Evolutionary conservation across 2,797 vertebrate species (phyloP).

Genomic region (Rhyacichthys aspro): DNA sequence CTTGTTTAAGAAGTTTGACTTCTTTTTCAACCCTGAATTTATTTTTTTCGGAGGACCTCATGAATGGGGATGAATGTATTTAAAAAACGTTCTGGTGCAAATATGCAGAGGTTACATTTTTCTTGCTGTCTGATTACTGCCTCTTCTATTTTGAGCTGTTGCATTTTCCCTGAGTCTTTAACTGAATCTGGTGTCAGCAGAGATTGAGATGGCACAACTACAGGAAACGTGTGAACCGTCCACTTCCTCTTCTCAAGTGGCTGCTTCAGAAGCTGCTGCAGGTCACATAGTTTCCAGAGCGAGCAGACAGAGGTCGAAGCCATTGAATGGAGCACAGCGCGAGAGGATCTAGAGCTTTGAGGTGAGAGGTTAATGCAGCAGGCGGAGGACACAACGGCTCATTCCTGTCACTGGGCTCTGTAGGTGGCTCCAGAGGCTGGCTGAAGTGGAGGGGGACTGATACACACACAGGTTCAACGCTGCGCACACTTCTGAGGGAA

Average conservation of each 20-base stretch:
- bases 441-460: slow-evolving; percentile 51
- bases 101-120: too few species aligned
- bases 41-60: too few species aligned
- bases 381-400: slow-evolving; percentile 38
- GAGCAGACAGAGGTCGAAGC: slow-evolving; percentile 36
- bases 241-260: slow-evolving; percentile 57
- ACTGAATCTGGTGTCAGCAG: slow-evolving; percentile 32
- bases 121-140: too few species aligned
- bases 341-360: slow-evolving; percentile 27
- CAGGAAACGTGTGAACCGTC: slow-evolving; percentile 49
- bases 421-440: slow-evolving; percentile 65
- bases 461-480: too few species aligned
- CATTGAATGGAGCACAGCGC: slow-evolving; percentile 20
- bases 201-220: slow-evolving; percentile 59
- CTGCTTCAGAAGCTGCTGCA: slow-evolving; percentile 14
- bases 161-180: slow-evolving; percentile 24
- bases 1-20: too few species aligned
- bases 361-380: slow-evolving; percentile 58
- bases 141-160: too few species aligned
- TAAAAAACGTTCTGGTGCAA: too few species aligned
- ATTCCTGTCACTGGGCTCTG: slow-evolving; percentile 60
- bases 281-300: slow-evolving; percentile 55
- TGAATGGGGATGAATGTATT: too few species aligned
- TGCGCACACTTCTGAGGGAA: slow-evolving; percentile 54
- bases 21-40: too few species aligned